Percentiles rank a stretch among this genome's conserved stretches.
phyloP scores from a whole-genome alignment of 2,888 invertebrate species.

The Perithous albicinctus region DNA sequence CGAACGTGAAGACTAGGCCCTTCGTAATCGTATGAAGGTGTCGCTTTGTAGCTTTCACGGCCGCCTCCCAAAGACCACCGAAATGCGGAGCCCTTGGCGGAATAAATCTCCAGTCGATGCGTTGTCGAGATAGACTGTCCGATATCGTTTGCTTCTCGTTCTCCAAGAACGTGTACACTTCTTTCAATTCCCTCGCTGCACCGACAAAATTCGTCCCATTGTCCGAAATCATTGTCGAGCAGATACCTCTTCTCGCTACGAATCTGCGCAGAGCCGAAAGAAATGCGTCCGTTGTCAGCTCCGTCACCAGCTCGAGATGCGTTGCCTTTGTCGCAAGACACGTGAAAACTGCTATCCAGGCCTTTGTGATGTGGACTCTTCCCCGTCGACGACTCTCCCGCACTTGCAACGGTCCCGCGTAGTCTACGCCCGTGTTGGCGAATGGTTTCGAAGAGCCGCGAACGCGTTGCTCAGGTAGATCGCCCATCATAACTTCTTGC shows the following conservation, averaged over 20 bases:
- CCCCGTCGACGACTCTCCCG: conserved; percentile 62
- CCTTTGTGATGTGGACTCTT: conserved; percentile 18
- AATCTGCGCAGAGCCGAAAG: not conserved
- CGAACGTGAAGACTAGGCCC: conserved; percentile 12
- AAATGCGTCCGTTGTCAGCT: not conserved
- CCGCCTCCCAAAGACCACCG: no score
- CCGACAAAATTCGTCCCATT: conserved; percentile 78
- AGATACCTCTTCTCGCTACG: not conserved
- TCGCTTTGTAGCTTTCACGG: no score
- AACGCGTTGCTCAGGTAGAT: no score
- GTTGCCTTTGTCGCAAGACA: conserved; percentile 68
- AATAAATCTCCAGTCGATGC: conserved; percentile 36
- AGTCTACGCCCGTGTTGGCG: conserved; percentile 59
- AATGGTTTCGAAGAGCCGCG: conserved; percentile 77
- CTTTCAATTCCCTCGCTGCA: conserved; percentile 64
- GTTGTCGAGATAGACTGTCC: conserved; percentile 16
- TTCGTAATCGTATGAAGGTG: conserved; percentile 17
- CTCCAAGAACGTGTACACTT: conserved; percentile 25
- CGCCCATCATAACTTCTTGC: conserved; percentile 73
- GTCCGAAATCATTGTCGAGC: not conserved
- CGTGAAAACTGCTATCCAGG: conserved; percentile 67
- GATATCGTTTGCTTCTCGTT: conserved; percentile 18
- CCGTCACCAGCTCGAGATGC: conserved; percentile 59
- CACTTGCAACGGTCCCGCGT: conserved; percentile 65
- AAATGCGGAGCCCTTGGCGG: conserved; percentile 23